Evolutionary conservation across 1,140 invertebrate species (phyloP), one percentile per base, ranked within the genome.

Genomic region (Drosophila bipectinata): DNA sequence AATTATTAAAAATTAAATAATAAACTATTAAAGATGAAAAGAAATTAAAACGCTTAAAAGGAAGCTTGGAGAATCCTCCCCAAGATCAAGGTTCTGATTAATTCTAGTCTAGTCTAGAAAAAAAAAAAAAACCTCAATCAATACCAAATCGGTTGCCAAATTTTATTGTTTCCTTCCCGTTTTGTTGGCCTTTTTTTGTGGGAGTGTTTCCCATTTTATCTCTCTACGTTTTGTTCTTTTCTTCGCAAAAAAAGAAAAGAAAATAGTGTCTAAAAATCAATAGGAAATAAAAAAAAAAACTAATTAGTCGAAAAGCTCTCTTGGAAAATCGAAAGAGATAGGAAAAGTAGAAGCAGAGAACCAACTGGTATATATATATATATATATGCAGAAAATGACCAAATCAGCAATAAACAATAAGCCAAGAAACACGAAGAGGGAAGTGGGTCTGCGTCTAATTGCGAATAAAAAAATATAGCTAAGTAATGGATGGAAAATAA

Each of bases 261-360:
- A 68, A 59, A 51, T 24, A 37, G 12, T 37, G 10, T 18, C n/a
- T 21, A 52, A 62, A 47, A 73, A 72, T 59, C 69, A 48, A 72
- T 72, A 64, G 9, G 21, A 51, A 51, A 59, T 21, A 68, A 59
- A 59, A 45, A 47, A 18, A 47, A 18, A 68, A 76, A 67, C 78
- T 82, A 81, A 84, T 80, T 73, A 77, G 72, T 57, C 53, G 60
- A 68, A 79, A 73, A 80, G 64, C 82, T 57, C 54, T 77, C 21
- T 49, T 7, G 48, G 54, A 59, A 72, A 59, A 72, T 62, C 57
- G 44, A 63, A 75, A 56, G 62, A 64, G 18, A 12, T 44, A 37
- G 30, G 10, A 51, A 57, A 10, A 10, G 12, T 7, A 75, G 59
- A 30, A 21, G 21, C 9, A 9, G 24, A 21, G 44, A 47, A 47